Evolutionary conservation across 2,113 vertebrate species (phyloP).

Genomic region (Sander vitreus): DNA sequence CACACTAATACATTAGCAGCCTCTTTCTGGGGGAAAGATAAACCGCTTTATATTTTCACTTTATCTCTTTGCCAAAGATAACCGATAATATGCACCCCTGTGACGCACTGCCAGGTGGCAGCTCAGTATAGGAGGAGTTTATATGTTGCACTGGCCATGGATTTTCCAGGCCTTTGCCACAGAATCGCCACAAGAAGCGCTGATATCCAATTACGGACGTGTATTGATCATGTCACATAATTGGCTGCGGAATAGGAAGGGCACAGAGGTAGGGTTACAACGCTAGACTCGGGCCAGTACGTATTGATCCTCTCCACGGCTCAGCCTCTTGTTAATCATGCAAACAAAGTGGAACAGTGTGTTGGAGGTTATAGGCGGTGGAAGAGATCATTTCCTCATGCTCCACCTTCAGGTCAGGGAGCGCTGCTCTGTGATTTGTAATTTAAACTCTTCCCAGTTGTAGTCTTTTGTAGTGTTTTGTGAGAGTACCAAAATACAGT

Average conservation of each 20-base stretch:
- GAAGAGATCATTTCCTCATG: constrained; percentile 64
- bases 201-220: constrained; percentile 78
- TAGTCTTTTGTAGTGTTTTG: not conserved
- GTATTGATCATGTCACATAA: constrained; percentile 83
- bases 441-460: constrained; percentile 16
- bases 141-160: constrained; percentile 38
- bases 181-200: constrained; percentile 40
- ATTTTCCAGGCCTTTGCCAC: constrained; percentile 48
- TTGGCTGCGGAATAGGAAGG: constrained; percentile 73
- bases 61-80: constrained; percentile 50
- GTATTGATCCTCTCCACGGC: constrained; percentile 76
- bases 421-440: constrained; percentile 14
- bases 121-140: constrained; percentile 46
- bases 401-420: constrained; percentile 34
- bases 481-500: too few species aligned
- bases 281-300: constrained; percentile 46
- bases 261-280: constrained; percentile 76
- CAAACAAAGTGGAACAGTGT: constrained; percentile 77
- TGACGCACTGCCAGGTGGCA: constrained; percentile 23
- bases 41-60: constrained; percentile 70
- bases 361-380: constrained; percentile 41
- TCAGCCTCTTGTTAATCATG: constrained; percentile 77
- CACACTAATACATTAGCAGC: constrained; percentile 32
- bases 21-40: constrained; percentile 61
- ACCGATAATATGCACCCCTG: constrained; percentile 41